Evolutionary conservation across 2,113 vertebrate genomes (phyloP), one percentile per base, ranked within the genome.

Genomic region (Scomber japonicus): DNA sequence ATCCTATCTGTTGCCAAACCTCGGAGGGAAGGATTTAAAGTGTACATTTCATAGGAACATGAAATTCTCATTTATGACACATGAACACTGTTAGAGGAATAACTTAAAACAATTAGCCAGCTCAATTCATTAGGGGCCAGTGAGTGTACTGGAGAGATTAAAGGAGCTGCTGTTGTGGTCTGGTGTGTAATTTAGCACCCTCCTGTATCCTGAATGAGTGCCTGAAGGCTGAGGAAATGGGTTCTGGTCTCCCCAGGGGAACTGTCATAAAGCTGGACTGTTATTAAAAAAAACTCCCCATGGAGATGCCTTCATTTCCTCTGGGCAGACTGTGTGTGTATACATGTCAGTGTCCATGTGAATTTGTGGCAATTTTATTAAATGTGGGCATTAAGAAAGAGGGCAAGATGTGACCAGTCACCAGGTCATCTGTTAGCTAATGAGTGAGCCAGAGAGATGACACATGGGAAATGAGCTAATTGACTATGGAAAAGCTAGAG

Each of bases 391-490:
- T 74, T 48, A 57, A 9, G 2, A 35, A 17, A 64, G 66, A 65
- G 24, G 17, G 48, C 65, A 54, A n/a, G 19, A 85, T 63, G 19
- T 56, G 59, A 55, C 56, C 60, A 40, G 78, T 70, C 77, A 82
- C 61, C 53, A 55, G 71, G 69, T 84, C 63, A 64, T 66, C 63
- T n/a, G 17, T 88, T 86, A 82, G 30, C 46, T n/a, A 54, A 74
- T 4, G 56, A 82, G 55, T 5, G 46, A 50, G 30, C 60, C 4
- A 44, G 59, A 74, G 51, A 59, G 68, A 81, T 86, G 81, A 92
- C 88, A 89, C 59, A 86, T 63, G 45, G 90, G 88, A 92, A 92
- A 88, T 89, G 70, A 93, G 72, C 75, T 87, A 85, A 91, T 0
- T 75, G 51, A 71, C 72, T 80, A 62, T 55, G 82, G 81, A 81